A percentile compares a stretch with the other conserved stretches of the same genome.
phyloP scores from a whole-genome alignment of 2,888 invertebrate species.

The Lordiphosa fenestrarum region DNA sequence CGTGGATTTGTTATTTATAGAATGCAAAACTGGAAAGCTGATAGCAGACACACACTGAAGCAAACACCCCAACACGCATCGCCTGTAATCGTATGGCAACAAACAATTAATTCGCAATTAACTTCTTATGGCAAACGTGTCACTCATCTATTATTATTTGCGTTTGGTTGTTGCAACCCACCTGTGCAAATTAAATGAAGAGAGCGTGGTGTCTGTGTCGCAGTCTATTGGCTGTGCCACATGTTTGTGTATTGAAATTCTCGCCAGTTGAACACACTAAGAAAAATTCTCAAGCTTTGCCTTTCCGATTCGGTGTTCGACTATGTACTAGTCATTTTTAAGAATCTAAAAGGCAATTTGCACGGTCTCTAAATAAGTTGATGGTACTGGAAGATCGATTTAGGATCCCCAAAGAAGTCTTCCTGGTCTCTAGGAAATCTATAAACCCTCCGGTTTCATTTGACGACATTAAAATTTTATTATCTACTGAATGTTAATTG shows the following conservation, averaged over 20 bases:
- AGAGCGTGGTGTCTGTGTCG: conserved; percentile 4
- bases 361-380: too few relatives aligned
- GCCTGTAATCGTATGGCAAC: background rate
- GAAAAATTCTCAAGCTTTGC: too few relatives aligned
- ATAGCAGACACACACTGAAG: conserved; percentile 11
- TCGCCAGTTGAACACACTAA: too few relatives aligned
- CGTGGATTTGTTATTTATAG: conserved; percentile 23
- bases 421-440: too few relatives aligned
- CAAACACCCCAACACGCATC: conserved; percentile 1
- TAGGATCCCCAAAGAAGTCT: too few relatives aligned
- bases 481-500: too few relatives aligned
- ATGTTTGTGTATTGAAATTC: background rate
- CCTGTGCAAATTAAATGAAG: conserved; percentile 26
- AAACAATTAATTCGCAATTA: conserved; percentile 47
- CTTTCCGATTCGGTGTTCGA: too few relatives aligned
- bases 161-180: conserved; percentile 3
- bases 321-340: too few relatives aligned
- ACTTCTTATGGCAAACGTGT: conserved; percentile 44
- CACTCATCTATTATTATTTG: conserved; percentile 9
- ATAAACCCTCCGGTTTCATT: too few relatives aligned
- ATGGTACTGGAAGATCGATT: too few relatives aligned
- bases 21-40: conserved; percentile 16
- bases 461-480: too few relatives aligned
- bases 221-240: conserved; percentile 2
- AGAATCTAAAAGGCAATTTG: too few relatives aligned